phyloP scores from a whole-genome alignment of 2,113 vertebrate species.

The Callocephalon fimbriatum region DNA sequence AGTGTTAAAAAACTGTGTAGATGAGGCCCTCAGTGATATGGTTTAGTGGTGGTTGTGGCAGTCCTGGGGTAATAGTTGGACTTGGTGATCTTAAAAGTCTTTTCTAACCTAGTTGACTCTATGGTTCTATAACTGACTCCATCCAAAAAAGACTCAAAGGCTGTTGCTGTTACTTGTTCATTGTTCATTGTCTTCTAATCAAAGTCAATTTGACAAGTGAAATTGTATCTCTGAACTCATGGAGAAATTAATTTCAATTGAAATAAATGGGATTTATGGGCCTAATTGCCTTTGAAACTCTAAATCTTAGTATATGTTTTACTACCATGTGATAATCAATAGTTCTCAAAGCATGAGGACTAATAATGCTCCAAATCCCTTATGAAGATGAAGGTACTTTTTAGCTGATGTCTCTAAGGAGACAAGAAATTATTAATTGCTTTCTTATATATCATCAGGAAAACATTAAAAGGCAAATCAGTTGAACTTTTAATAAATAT shows the following conservation, averaged over 20 bases:
- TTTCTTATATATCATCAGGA: background rate
- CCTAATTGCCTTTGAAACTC: background rate
- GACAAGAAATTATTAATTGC: background rate
- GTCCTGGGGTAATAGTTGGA: background rate
- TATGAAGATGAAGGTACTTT: background rate
- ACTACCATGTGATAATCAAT: conserved; percentile 13
- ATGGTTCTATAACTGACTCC: background rate
- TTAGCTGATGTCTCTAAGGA: background rate
- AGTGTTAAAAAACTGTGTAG: background rate
- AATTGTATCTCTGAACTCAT: background rate
- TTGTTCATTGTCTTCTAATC: background rate
- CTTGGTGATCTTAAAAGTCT: background rate
- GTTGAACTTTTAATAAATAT: background rate
- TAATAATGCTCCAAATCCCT: background rate
- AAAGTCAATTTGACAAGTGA: background rate
- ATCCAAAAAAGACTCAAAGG: background rate
- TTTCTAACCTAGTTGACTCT: background rate
- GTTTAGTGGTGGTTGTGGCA: background rate
- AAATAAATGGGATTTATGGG: conserved; percentile 9
- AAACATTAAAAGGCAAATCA: background rate
- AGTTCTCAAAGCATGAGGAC: background rate
- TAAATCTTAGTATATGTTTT: conserved; percentile 22
- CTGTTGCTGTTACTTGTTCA: background rate
- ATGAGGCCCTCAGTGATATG: background rate
- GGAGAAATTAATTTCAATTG: conserved; percentile 6